Conservation (phyloP, 2,113 vertebrate genomes). For the Stomatorhinus ivindoensis region DNA sequence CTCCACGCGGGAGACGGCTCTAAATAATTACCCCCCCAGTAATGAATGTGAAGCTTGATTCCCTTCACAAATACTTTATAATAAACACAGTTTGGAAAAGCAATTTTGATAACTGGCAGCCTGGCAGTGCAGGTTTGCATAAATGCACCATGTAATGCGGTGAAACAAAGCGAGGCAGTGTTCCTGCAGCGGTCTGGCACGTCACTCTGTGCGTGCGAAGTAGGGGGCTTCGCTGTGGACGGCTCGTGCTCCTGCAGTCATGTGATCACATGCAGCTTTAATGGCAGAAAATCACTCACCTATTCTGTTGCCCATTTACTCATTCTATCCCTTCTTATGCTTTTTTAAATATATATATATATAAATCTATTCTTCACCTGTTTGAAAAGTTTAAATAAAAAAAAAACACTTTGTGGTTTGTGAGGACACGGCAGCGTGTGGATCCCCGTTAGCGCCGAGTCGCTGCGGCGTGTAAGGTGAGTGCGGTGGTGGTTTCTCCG, state of each 20-base stretch:
- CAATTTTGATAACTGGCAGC: slow-evolving; percentile 13
- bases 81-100: slow-evolving; percentile 11
- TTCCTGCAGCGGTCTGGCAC: background rate
- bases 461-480: background rate
- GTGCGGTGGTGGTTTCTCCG: too few relatives aligned
- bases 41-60: background rate
- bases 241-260: background rate
- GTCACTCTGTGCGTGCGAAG: background rate
- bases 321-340: background rate
- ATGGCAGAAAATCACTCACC: background rate
- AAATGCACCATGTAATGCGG: background rate
- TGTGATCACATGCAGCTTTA: too few relatives aligned
- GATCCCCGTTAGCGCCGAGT: background rate
- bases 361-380: background rate
- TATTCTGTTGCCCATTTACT: background rate
- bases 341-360: background rate
- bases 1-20: background rate
- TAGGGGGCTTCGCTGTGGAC: background rate
- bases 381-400: background rate
- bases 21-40: background rate
- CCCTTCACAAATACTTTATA: background rate
- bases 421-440: too few relatives aligned
- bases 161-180: slow-evolving; percentile 8
- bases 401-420: background rate
- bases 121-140: background rate